Conservation (phyloP, 1,140 invertebrate genomes). For the Hycleus phaleratus region DNA sequence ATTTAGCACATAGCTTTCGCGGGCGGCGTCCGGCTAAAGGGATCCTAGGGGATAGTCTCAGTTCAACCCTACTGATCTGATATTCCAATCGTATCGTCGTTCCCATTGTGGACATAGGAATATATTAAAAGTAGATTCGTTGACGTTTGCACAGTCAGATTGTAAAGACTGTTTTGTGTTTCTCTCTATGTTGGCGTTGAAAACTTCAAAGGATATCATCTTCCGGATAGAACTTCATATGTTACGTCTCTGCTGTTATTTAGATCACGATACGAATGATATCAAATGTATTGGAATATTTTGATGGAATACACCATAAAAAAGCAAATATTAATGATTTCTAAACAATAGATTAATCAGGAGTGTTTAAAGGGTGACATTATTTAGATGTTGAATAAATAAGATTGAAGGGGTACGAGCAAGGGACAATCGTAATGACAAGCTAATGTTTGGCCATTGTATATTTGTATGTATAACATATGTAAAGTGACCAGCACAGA, state of each 20-base stretch:
- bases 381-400: no score
- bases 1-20: slow-evolving; percentile 39
- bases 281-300: no score
- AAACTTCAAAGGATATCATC: slow-evolving; percentile 27
- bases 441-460: slow-evolving; percentile 21
- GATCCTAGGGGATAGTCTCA: slow-evolving; percentile 1
- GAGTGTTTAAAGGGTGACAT: no score
- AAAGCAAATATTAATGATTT: no score
- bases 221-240: slow-evolving; percentile 17
- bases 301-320: no score
- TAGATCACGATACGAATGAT: no score
- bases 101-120: slow-evolving; percentile 40
- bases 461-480: slow-evolving; percentile 36
- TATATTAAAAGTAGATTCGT: slow-evolving; percentile 41
- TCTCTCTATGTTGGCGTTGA: slow-evolving; percentile 17
- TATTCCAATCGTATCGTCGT: slow-evolving; percentile 38
- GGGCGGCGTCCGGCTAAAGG: slow-evolving; percentile 22
- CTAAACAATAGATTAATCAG: no score
- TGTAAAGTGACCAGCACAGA: slow-evolving; percentile 33
- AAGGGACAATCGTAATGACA: slow-evolving; percentile 19
- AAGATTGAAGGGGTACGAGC: background rate
- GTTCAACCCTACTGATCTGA: slow-evolving; percentile 29
- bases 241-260: background rate
- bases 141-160: slow-evolving; percentile 37
- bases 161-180: slow-evolving; percentile 12